These are phyloP conservation scores for Corythornis cristatus DNA, from an alignment of 2,113 vertebrate species.

Conservation along the genomic window DNA sequence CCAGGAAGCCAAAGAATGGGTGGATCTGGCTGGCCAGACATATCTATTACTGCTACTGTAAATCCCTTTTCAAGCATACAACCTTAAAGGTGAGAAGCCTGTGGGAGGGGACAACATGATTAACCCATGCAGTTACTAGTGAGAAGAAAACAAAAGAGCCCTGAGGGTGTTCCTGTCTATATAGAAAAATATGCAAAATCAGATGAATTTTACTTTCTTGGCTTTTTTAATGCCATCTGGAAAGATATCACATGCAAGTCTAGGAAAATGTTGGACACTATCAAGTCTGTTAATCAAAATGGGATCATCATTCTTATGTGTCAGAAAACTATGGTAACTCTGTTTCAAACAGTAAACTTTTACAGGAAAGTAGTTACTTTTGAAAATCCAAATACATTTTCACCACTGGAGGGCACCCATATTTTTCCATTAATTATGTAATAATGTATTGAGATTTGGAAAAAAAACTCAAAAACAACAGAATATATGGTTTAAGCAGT, in stretches of 20 bases:
- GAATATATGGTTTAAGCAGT: neutral
- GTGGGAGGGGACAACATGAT: neutral
- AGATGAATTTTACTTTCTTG: neutral
- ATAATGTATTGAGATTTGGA: neutral
- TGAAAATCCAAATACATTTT: conserved; percentile 42
- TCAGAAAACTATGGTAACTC: neutral
- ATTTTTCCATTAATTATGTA: conserved; percentile 49
- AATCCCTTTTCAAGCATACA: neutral
- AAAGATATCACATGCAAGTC: neutral
- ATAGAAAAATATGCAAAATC: neutral
- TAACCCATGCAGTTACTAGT: neutral
- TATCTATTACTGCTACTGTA: neutral
- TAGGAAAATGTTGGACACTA: neutral
- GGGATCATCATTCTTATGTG: neutral
- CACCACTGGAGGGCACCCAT: conserved; percentile 73
- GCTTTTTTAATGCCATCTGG: neutral
- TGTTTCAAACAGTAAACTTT: neutral
- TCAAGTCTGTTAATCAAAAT: neutral
- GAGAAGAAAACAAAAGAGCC: neutral
- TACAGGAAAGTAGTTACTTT: neutral
- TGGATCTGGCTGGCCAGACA: neutral
- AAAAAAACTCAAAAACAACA: neutral
- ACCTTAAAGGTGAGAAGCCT: neutral
- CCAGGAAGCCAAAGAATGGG: neutral
- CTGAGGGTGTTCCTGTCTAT: neutral